Percentiles rank a stretch among this genome's conserved stretches.
These are phyloP conservation scores for Campylorhamphus procurvoides DNA, from an alignment of 2,113 vertebrate species.

Conservation along the genomic window DNA sequence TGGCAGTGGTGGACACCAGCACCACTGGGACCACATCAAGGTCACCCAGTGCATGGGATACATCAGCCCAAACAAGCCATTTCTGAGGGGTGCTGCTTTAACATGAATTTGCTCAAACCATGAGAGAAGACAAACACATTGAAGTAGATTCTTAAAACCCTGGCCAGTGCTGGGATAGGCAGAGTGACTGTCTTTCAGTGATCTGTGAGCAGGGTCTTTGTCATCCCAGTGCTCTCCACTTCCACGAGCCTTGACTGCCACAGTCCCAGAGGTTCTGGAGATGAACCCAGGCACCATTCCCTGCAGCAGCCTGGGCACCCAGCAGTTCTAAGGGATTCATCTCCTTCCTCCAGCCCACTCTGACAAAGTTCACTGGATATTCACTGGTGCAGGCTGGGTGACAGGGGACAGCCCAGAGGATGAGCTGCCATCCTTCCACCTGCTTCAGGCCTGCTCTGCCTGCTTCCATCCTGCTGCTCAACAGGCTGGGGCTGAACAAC, in stretches of 20 bases:
- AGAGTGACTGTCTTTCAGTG: not conserved
- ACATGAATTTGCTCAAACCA: not conserved
- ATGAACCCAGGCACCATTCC: not conserved
- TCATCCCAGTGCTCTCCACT: not conserved
- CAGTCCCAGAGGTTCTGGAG: not conserved
- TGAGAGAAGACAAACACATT: not conserved
- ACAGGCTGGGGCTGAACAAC: not conserved
- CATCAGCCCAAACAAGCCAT: not conserved
- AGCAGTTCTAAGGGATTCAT: not conserved
- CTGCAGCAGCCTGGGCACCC: not conserved
- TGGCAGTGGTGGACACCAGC: not conserved
- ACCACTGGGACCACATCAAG: not conserved
- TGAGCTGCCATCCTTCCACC: not conserved
- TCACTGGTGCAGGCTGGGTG: not conserved
- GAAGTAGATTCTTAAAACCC: not conserved
- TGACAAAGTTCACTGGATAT: not conserved
- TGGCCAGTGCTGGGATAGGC: not conserved
- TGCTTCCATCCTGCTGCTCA: not conserved
- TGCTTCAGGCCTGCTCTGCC: not conserved
- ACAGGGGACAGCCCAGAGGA: not conserved
- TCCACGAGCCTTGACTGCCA: not conserved
- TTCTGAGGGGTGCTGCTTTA: not conserved
- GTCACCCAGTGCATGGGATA: accelerated
- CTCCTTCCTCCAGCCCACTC: accelerated
- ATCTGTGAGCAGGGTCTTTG: not conserved